Evolutionary conservation across 2,888 invertebrate genomes (phyloP), one percentile per base, ranked within the genome.

Genomic region (Apotomis turbidana): DNA sequence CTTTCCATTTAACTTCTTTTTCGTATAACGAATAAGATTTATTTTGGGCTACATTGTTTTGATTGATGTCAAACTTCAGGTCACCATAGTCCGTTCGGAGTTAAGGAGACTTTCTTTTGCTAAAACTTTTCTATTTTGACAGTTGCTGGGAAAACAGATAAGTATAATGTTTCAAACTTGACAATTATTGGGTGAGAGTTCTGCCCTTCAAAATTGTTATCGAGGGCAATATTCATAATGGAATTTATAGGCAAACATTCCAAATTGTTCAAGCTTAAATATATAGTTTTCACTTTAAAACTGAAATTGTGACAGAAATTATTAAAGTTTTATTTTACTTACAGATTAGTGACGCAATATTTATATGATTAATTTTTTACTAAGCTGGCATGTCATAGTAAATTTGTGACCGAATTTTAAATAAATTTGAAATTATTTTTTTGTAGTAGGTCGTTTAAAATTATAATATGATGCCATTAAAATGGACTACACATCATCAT

Each of bases 151-250:
- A 44, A 5, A 15, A 54, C n/a, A 61, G 68, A 68, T 54, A 68
- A 68, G 59, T 52, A 46, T 46, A 6, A 57, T 44, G 54, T 54
- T 60, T 27, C 54, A 44, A 52, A 68, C 38, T 59, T 60, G 8
- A 27, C 27, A 60, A 61, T 60, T 61, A 61, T 60, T 61, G 10
- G n/a, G 12, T 6, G 3, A 54, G 54, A 44, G 15, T 54, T 54
- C n/a, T 36, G 60, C 4, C 15, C 46, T 36, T 49, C 13, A 58
- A 61, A 66, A 58, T 55, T 60, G 44, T 74, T 68, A 52, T 71
- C 51, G 15, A 44, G 44, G 44, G 41, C 54, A n/a, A 12, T n/a
- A n/a, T 5, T 15, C 15, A 10, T 57, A 67, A 49, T 57, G 6
- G 3, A 49, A 12, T 36, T 49, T 67, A 49, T 13, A 2, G 8